Evolutionary conservation across 2,113 vertebrate species (phyloP).

Genomic region (Zootoca vivipara): DNA sequence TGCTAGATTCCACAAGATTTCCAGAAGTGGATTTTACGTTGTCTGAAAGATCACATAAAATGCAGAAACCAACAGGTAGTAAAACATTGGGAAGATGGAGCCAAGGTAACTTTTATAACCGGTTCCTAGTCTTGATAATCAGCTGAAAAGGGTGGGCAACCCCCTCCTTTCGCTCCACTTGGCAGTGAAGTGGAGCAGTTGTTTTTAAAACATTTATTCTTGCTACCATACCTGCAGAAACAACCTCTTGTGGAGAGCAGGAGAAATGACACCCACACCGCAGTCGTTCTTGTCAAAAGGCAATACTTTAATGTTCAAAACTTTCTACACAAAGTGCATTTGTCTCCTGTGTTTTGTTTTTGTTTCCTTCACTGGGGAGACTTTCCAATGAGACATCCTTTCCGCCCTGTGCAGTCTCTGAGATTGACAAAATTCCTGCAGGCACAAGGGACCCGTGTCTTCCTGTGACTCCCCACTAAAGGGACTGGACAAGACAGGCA

Average conservation of each 20-base stretch:
- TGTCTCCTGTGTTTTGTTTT: not conserved
- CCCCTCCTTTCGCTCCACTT: not conserved
- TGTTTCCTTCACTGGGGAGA: not conserved
- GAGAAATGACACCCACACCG: not conserved
- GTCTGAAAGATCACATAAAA: no score
- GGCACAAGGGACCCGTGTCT: not conserved
- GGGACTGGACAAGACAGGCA: fast-evolving
- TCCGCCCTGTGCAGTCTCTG: not conserved
- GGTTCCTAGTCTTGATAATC: not conserved
- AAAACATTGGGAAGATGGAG: no score
- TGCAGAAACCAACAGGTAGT: no score
- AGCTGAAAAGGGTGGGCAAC: not conserved
- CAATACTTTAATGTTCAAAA: conserved; percentile 39
- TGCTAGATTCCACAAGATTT: no score
- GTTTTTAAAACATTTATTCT: not conserved
- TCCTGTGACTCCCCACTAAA: not conserved
- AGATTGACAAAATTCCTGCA: conserved; percentile 8
- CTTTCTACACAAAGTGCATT: conserved; percentile 8
- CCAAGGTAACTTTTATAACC: not conserved
- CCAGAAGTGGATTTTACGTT: no score
- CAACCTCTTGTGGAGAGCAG: not conserved
- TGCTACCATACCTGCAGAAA: not conserved
- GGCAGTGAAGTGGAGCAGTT: not conserved
- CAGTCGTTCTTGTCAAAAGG: conserved; percentile 22
- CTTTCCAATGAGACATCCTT: not conserved